phyloP scores from a whole-genome alignment of 2,888 invertebrate genomes.

The Meloe dianella region DNA sequence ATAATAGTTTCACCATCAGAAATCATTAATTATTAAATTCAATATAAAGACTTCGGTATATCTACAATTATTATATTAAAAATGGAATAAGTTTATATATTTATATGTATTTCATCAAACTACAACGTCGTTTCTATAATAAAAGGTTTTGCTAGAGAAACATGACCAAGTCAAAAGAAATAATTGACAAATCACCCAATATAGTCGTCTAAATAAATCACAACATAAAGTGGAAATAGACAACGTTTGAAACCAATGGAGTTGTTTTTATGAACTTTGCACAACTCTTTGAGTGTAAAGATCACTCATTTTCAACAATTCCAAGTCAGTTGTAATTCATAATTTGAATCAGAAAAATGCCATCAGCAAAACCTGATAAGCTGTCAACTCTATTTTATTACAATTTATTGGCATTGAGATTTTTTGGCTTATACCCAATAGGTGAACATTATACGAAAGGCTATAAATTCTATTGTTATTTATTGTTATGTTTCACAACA shows the following conservation, averaged over 20 bases:
- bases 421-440: background rate
- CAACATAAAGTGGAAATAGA: background rate
- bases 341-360: background rate
- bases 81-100: background rate
- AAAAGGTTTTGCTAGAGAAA: background rate
- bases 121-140: background rate
- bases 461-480: background rate
- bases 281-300: background rate
- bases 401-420: background rate
- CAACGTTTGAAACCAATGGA: background rate
- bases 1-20: background rate
- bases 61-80: background rate
- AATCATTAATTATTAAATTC: background rate
- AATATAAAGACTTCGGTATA: background rate
- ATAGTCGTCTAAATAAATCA: background rate
- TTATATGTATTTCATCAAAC: too few relatives aligned
- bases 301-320: background rate
- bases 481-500: background rate
- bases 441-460: background rate
- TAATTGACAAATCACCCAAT: background rate
- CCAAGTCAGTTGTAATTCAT: background rate
- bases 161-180: background rate
- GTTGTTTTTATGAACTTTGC: background rate
- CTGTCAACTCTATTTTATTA: background rate
- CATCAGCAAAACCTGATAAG: background rate